Conservation (phyloP, 2,888 invertebrate genomes). For the Agriopis aurantiaria region DNA sequence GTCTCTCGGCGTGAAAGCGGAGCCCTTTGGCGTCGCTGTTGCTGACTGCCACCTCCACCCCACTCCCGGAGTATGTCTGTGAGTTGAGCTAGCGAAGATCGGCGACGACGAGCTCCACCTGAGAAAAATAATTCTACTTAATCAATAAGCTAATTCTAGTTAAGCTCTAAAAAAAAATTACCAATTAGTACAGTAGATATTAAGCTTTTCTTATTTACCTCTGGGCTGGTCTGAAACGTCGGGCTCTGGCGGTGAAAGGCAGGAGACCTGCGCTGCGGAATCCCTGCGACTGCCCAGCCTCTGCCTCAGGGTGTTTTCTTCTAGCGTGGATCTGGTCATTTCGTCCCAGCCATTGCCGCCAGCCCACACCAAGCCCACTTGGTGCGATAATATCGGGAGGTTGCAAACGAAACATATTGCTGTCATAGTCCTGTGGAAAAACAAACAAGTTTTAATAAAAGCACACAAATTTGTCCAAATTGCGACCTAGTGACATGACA, state of each 20-base stretch:
- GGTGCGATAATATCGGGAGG: constrained; percentile 96
- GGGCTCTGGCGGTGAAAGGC: constrained; percentile 93
- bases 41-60: constrained; percentile 89
- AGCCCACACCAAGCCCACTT: constrained; percentile 97
- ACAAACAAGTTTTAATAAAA: constrained; percentile 52
- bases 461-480: constrained; percentile 7
- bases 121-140: constrained; percentile 29
- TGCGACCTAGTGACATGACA: constrained; percentile 16
- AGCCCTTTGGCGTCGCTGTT: constrained; percentile 84
- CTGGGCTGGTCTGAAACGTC: constrained; percentile 87
- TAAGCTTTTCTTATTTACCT: constrained; percentile 57
- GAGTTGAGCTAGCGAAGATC: constrained; percentile 94
- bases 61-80: constrained; percentile 96
- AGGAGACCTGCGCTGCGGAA: constrained; percentile 96
- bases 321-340: constrained; percentile 93
- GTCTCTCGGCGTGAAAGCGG: constrained; percentile 95
- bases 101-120: constrained; percentile 90
- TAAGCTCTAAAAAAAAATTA: too few species aligned
- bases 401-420: constrained; percentile 98
- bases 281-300: constrained; percentile 94
- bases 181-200: too few species aligned
- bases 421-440: constrained; percentile 93
- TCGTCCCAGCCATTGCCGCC: constrained; percentile 98
- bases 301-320: constrained; percentile 94
- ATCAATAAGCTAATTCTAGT: too few species aligned